phyloP scores from a whole-genome alignment of 2,888 invertebrate genomes.

The Deroplatys truncata region DNA sequence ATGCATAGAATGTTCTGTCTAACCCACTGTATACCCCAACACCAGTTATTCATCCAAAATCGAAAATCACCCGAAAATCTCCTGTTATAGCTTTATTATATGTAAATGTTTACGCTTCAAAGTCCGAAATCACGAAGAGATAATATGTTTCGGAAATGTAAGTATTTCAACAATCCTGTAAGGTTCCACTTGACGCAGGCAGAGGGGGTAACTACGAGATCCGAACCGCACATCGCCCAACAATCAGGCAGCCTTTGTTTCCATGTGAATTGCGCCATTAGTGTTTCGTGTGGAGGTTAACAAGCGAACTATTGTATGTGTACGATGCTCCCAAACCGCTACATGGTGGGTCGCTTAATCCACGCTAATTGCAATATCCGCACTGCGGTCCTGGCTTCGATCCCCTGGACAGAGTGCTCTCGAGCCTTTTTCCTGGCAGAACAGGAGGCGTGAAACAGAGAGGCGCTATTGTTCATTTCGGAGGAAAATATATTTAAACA shows the following conservation, averaged over 20 bases:
- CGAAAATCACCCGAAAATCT: no score
- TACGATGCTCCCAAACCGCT: not conserved
- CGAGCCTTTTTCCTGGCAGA: not conserved
- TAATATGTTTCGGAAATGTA: no score
- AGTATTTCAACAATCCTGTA: not conserved
- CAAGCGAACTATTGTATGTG: not conserved
- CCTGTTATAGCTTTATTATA: no score
- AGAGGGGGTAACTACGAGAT: not conserved
- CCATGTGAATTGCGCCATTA: constrained; percentile 9
- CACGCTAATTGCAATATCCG: not conserved
- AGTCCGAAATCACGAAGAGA: no score
- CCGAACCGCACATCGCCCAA: not conserved
- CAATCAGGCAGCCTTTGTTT: constrained; percentile 11
- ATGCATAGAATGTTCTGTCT: no score
- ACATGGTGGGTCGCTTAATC: not conserved
- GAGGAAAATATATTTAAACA: no score
- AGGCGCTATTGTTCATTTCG: no score
- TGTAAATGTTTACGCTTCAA: no score
- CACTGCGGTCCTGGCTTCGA: not conserved
- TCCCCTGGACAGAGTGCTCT: not conserved
- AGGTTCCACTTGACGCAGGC: not conserved
- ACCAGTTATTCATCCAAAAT: no score
- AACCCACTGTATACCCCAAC: no score
- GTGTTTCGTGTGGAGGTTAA: constrained; percentile 2
- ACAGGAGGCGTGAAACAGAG: no score